Evolutionary conservation across 2,113 vertebrate genomes (phyloP), one percentile per base, ranked within the genome.

Genomic region (Rhea americana): DNA sequence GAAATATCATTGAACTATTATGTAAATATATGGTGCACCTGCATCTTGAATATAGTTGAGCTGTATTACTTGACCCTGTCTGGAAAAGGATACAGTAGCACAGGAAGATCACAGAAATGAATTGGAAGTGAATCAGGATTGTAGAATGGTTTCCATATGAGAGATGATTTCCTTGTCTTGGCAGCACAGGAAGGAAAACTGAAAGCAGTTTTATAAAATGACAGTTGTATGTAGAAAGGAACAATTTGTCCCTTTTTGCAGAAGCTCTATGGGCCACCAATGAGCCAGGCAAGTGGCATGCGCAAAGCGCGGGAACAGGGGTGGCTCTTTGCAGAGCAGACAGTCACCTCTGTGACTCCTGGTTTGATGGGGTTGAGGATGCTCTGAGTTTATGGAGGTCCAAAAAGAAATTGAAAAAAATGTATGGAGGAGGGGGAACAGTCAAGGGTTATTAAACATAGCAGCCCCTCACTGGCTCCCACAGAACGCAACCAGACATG

Each of bases 321-420:
- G 12, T 28, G 19, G 32, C 25, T 59, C 26, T 50, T 7, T 14
- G 21, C 1, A 1, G 15, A 13, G 11, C 1, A 2, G 16, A n/a
- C 2, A 6, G 9, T 2, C 19, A 66, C 7, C 59, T 71, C 45
- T 26, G 12, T 12, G 25, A 16, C 14, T 61, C 32, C 28, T 56
- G 53, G 20, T 2, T 24, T 51, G 68, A 55, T 11, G 11, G 16
- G n/a, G 7, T 10, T 66, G 61, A 75, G 16, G 74, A 26, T 37
- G 58, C 9, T 28, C 32, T 1, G 5, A 45, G 50, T 7, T 70
- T 24, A 39, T 22, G 45, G 32, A 74, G 7, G 13, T 63, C 56
- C 51, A 37, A 32, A 63, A 74, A 73, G 25, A 35, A 66, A 56
- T 28, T 43, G 7, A 11, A 66, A 73, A 82, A 82, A 73, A 25